phyloP scores from a whole-genome alignment of 1,140 invertebrate genomes.

The Copidosoma floridanum region DNA sequence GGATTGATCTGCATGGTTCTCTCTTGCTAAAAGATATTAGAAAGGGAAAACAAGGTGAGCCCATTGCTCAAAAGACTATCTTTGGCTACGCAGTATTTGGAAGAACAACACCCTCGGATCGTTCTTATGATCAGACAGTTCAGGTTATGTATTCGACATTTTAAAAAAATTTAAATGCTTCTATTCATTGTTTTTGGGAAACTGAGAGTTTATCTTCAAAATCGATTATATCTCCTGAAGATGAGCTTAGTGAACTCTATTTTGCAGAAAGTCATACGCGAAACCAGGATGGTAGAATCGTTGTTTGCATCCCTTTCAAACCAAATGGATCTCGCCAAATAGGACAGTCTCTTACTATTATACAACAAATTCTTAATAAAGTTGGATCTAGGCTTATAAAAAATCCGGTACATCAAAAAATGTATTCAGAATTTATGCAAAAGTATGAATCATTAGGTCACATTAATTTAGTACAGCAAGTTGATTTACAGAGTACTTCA shows the following conservation, averaged over 20 bases:
- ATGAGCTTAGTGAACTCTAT: not conserved
- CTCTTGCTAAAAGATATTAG: too few species aligned
- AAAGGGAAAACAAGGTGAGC: too few species aligned
- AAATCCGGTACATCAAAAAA: not conserved
- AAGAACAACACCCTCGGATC: too few species aligned
- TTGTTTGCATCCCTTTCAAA: conserved; percentile 4
- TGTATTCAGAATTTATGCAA: not conserved
- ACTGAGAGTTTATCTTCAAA: not conserved
- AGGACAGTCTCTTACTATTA: not conserved
- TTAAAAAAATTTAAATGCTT: not conserved
- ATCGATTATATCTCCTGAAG: too few species aligned
- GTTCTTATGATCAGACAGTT: too few species aligned
- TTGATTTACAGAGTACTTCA: not conserved
- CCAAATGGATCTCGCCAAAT: not conserved
- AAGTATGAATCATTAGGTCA: not conserved
- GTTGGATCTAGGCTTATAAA: too few species aligned
- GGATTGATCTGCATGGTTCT: too few species aligned
- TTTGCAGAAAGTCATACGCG: not conserved
- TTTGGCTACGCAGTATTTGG: too few species aligned
- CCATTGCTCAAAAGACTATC: too few species aligned
- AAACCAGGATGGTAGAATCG: not conserved
- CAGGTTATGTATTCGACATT: too few species aligned
- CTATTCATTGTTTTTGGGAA: conserved; percentile 11
- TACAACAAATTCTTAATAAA: too few species aligned
- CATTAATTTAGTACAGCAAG: not conserved